A percentile compares a stretch with the other conserved stretches of the same genome.
phyloP scores from a whole-genome alignment of 2,113 vertebrate species.

The Nycticryphes semicollaris region DNA sequence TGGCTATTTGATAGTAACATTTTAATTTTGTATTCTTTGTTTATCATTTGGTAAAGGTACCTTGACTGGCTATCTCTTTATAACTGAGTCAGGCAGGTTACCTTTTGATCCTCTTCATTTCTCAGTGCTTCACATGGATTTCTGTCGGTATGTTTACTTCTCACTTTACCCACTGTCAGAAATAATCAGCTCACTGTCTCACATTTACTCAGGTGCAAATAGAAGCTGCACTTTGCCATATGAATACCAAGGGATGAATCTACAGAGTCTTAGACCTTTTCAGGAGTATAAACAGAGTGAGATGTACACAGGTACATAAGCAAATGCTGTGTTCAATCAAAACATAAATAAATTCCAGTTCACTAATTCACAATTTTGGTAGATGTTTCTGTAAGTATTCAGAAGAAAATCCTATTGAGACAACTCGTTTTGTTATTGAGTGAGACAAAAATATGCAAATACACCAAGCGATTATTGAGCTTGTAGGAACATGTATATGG shows the following conservation, averaged over 20 bases:
- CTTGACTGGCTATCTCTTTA: not conserved
- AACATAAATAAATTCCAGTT: not conserved
- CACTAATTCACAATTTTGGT: not conserved
- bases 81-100: not conserved
- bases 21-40: not conserved
- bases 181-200: constrained; percentile 61
- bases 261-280: not conserved
- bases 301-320: not conserved
- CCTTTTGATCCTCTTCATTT: constrained; percentile 1
- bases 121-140: constrained; percentile 19
- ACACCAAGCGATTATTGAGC: not conserved
- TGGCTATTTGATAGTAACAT: not conserved
- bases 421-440: not conserved
- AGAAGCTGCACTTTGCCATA: constrained; percentile 26
- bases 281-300: not conserved
- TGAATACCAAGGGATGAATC: constrained; percentile 38
- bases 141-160: constrained; percentile 54
- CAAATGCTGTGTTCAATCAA: not conserved
- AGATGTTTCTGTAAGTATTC: not conserved
- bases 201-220: constrained; percentile 59
- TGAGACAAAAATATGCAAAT: not conserved
- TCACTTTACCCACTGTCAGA: constrained; percentile 60
- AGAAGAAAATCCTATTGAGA: not conserved
- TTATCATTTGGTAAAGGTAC: not conserved
- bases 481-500: not conserved